Base-by-base conservation (phyloP, 1,140 invertebrate species). In the Drosophila parabipectinata region DNA sequence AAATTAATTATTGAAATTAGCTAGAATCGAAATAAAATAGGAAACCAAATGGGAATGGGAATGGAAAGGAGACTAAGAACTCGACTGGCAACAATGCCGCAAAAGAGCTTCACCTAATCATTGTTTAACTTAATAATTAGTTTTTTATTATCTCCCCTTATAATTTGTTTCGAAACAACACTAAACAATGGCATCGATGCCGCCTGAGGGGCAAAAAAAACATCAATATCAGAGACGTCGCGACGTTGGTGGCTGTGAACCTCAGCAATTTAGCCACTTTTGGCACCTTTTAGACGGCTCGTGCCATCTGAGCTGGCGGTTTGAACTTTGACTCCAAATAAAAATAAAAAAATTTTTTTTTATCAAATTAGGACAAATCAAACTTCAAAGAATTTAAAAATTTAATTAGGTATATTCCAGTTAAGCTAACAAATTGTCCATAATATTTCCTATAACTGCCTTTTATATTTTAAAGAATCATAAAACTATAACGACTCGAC, bases 61-160 rank as follows among this genome's bases (percentile, higher is more conserved):
- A 48, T 53, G 32, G 67, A 56, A 57, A 69, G 52, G 63, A 18
- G 66, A 55, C 50, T 55, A 8, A 37, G 66, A 60, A 50, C 52
- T 32, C 57, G 54, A 71, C 48, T 51, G 26, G 54, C 32, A 39
- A 57, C 77, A 61, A 37, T 12, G 34, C 10, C 34, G 12, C 10
- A 37, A 12, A 41, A 58, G 63, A 59, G 72, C 71, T 67, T 47
- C 37, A 66, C 88, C 82, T 88, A 77, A 87, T 87, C 83, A 76
- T 88, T 88, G 66, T 87, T 87, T 88, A 87, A 87, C 83, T 88
- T 76, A 69, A 80, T 82, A 88, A 87, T 87, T 88, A 82, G 75
- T 66, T 79, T 82, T 87, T 88, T 76, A 75, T 75, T 54, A 64
- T 69, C 55, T 53, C 61, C 73, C 50, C 62, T 48, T 34, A 64